Base-by-base conservation (phyloP, 2,113 vertebrate species). In the Chunga burmeisteri region DNA sequence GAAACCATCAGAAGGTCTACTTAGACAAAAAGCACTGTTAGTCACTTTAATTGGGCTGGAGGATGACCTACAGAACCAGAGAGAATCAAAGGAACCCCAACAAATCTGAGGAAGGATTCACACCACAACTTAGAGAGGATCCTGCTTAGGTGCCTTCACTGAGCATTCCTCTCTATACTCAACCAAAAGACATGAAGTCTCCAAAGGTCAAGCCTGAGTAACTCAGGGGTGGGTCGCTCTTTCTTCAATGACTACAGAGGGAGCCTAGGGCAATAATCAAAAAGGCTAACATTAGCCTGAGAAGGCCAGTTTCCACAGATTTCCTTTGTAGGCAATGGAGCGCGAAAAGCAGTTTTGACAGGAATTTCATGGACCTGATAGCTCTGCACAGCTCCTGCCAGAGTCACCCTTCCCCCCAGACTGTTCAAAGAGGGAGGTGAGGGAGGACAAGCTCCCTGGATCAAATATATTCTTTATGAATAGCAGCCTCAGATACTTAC, bases 341-440 rank as follows among this genome's bases (percentile, higher is more conserved):
- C 32, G 36, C 62, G 30, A 84, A 29, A 93, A 25, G 49, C 86
- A 88, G 63, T 40, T 92, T 94, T 95, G 88, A 46, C 53, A 97
- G 52, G n/a, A 84, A 71, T 79, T 92, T 63, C 29, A 19, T 9
- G 66, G 27, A 38, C 10, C 27, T 73, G 58, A 61, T 16, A 86
- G 11, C 44, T 85, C 53, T 90, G 40, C 36, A 47, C 15, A 67
- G n/a, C 27, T 90, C 27, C 71, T 44, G 10, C 71, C 49, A 25
- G 34, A 58, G 32, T 36, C 1, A 2, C 20, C 68, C 52, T 78
- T 86, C 50, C 92, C 18, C 23, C 22, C 34, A 59, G 27, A 46
- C 16, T 73, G 21, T 77, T 86, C 38, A 55, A 90, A 77, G 59
- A 58, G 5, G 13, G 7, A 58, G 4, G 10, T 16, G 38, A 94